phyloP scores from a whole-genome alignment of 2,113 vertebrate species.

The Tretioscincus oriximinensis region DNA sequence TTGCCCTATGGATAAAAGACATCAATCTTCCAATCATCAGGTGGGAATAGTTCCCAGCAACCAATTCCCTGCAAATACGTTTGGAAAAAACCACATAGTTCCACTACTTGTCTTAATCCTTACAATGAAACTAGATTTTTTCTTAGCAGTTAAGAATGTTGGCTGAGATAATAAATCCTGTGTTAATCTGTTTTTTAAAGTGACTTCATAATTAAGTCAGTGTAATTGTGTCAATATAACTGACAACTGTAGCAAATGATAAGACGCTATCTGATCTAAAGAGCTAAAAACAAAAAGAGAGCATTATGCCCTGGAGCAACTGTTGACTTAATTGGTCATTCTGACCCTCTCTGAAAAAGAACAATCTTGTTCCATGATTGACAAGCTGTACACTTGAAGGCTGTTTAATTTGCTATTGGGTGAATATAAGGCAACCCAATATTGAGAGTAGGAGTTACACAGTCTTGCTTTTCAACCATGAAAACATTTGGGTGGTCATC shows the following conservation, averaged over 20 bases:
- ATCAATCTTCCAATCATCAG: too few relatives aligned
- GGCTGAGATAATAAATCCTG: conserved; percentile 3
- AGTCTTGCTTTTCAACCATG: conserved; percentile 36
- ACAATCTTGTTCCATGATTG: conserved; percentile 45
- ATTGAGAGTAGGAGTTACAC: conserved; percentile 36
- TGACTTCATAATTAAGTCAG: conserved; percentile 53
- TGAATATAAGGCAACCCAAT: conserved; percentile 26
- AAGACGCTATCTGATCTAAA: conserved; percentile 43
- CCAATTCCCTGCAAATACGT: too few relatives aligned
- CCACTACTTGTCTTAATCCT: conserved; percentile 30
- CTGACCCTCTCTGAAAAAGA: conserved; percentile 38
- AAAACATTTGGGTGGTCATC: conserved; percentile 39
- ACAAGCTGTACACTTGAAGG: conserved; percentile 36
- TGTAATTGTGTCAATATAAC: not conserved
- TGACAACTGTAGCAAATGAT: conserved; percentile 1
- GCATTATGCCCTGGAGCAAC: not conserved
- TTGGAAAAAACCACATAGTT: not conserved
- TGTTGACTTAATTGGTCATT: conserved; percentile 21
- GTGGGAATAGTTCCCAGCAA: too few relatives aligned
- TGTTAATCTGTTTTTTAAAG: conserved; percentile 31
- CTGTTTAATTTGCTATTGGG: conserved; percentile 15
- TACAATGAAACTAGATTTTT: conserved; percentile 46
- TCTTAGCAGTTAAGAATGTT: conserved; percentile 54
- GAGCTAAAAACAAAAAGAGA: conserved; percentile 20
- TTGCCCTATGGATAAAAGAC: too few relatives aligned